A percentile compares a stretch with the other conserved stretches of the same genome.
phyloP scores from a whole-genome alignment of 2,888 invertebrate species.

The Argynnis bischoffii region DNA sequence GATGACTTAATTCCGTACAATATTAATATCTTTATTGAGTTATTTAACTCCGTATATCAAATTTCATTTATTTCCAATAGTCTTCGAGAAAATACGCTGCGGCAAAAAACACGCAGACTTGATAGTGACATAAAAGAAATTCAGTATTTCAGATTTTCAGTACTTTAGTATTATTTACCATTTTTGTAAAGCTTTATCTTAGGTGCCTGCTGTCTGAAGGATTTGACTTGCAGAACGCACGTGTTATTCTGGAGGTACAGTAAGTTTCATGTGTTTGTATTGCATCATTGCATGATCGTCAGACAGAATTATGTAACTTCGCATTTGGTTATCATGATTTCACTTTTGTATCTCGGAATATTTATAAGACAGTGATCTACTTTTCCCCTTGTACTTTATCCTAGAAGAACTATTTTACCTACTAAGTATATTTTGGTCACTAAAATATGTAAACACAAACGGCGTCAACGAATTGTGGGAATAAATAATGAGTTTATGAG shows the following conservation, averaged over 20 bases:
- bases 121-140: too few species aligned
- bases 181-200: constrained; percentile 35
- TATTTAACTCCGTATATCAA: too few species aligned
- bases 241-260: constrained; percentile 46
- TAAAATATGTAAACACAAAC: too few species aligned
- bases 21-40: too few species aligned
- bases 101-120: not conserved
- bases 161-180: not conserved
- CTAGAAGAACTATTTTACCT: too few species aligned
- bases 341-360: constrained; percentile 40
- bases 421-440: too few species aligned
- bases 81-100: too few species aligned
- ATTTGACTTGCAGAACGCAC: constrained; percentile 49
- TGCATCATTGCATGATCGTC: constrained; percentile 43
- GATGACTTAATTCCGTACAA: too few species aligned
- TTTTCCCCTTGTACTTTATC: not conserved
- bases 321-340: constrained; percentile 42
- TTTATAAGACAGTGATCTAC: constrained; percentile 26
- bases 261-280: constrained; percentile 43
- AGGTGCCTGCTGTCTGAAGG: constrained; percentile 32
- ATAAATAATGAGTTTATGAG: too few species aligned
- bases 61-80: too few species aligned
- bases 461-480: too few species aligned
- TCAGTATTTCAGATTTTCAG: not conserved
- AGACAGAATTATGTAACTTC: constrained; percentile 45